A percentile compares a stretch with the other conserved stretches of the same genome.
These are phyloP conservation scores for Dryoscopus gambensis DNA, from an alignment of 2,113 vertebrate genomes.

Conservation along the genomic window DNA sequence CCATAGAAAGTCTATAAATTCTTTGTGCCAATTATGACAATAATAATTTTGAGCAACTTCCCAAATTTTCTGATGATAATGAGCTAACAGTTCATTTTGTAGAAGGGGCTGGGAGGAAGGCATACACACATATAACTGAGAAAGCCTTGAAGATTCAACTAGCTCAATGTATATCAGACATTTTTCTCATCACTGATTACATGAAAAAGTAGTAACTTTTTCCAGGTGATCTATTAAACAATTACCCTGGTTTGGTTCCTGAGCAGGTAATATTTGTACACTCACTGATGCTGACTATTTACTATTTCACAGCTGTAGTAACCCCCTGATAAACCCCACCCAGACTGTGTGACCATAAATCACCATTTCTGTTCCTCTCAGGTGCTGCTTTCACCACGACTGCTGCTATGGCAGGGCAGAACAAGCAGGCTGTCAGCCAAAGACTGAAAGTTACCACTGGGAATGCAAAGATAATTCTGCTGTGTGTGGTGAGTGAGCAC, in stretches of 20 bases:
- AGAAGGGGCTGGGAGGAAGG: background rate
- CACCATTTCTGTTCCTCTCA: background rate
- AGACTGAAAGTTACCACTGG: conserved; percentile 67
- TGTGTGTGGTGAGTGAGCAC: conserved; percentile 63
- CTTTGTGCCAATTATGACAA: background rate
- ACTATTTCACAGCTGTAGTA: background rate
- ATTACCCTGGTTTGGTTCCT: background rate
- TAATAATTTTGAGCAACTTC: background rate
- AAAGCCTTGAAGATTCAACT: background rate
- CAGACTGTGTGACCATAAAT: background rate
- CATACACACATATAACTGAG: background rate
- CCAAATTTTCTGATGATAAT: background rate
- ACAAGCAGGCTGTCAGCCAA: conserved; percentile 58
- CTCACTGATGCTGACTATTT: background rate
- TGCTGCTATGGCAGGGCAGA: conserved; percentile 67
- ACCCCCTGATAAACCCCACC: background rate
- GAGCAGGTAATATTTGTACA: background rate
- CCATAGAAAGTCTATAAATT: background rate
- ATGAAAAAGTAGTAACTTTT: background rate
- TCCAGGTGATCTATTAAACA: background rate
- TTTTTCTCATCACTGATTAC: background rate
- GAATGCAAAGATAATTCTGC: conserved; percentile 14
- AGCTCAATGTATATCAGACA: background rate
- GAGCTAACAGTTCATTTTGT: background rate
- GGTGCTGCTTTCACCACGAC: conserved; percentile 73